Base-by-base conservation (phyloP, 2,113 vertebrate species). In the Plestiodon gilberti region DNA sequence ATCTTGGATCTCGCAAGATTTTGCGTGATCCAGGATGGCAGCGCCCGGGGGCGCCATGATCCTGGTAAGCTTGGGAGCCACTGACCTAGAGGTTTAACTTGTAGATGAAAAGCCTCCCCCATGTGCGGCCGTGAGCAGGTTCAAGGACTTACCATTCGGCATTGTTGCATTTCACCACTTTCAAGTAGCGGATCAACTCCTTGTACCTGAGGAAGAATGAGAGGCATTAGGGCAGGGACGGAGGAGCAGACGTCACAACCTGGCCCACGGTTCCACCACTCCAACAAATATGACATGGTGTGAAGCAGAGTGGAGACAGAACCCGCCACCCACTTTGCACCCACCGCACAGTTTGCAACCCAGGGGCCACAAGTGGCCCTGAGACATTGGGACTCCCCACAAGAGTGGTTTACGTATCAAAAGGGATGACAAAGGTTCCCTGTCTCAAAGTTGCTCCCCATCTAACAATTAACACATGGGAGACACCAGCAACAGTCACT, bases 101-200 rank as follows among this genome's bases (percentile, higher is more conserved):
- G 43, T 1, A 38, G 1, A 15, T 7, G 52, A 33, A 69, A 40
- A 62, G n/a, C 33, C 40, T 2, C 67, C 15, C n/a, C 52, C 75
- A 20, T 6, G 3, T 11, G 43, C 2, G 28, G 25, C 35, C 40
- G 35, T 15, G 14, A 43, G 78, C 78, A 38, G 28, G 17, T 40
- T 33, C 23, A 64, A 35, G n/a, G 0, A 64, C 78, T 93, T 77
- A 95, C 95, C 93, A 85, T 30, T 15, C 1, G 35, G 33, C 61
- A 2, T 95, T 91, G 1, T 33, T 80, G 70, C 94, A 95, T 52
- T 90, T 94, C 80, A 96, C 93, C 52, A 94, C 93, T 70, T 84
- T 94, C 91, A 96, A 89, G 81, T 96, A 96, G 14, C 93, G 92
- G 78, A 95, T 89, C 55, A 94, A 83, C 73, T 96, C 94, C 57